Conservation (phyloP, 2,797 vertebrate species). For the Anguilla obscura region DNA sequence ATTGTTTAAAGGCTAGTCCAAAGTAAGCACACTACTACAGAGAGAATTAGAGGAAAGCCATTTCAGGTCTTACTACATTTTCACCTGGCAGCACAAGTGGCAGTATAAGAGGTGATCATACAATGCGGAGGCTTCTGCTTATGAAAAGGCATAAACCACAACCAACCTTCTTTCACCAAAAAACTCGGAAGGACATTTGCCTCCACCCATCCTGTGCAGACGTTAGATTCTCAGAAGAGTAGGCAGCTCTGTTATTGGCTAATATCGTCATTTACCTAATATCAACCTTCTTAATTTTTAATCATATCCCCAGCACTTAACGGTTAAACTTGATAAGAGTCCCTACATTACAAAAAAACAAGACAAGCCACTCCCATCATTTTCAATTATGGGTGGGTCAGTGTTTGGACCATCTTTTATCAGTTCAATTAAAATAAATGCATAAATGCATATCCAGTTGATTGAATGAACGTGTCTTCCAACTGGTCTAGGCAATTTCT, state of each 20-base stretch:
- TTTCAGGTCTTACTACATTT: background rate
- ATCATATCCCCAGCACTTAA: background rate
- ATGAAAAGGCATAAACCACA: background rate
- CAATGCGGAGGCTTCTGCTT: background rate
- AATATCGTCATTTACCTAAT: too few relatives aligned
- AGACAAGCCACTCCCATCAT: constrained; percentile 61
- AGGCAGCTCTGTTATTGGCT: background rate
- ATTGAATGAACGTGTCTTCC: constrained; percentile 42
- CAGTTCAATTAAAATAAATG: constrained; percentile 66
- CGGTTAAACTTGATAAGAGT: constrained; percentile 28
- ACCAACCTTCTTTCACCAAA: background rate
- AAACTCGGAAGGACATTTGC: background rate
- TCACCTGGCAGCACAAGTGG: background rate
- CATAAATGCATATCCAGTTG: constrained; percentile 50
- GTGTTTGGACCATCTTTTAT: constrained; percentile 76
- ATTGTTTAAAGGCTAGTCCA: too few relatives aligned
- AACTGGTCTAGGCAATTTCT: constrained; percentile 44
- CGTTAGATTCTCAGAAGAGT: background rate
- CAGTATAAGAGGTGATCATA: background rate
- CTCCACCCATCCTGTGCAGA: background rate
- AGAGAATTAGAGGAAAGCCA: background rate
- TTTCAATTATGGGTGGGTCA: constrained; percentile 76
- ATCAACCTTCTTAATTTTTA: background rate
- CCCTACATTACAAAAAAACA: constrained; percentile 8
- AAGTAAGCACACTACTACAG: background rate